A percentile compares a stretch with the other conserved stretches of the same genome.
Evolutionary conservation across 1,140 invertebrate species (phyloP).

Genomic region (Popillia japonica): DNA sequence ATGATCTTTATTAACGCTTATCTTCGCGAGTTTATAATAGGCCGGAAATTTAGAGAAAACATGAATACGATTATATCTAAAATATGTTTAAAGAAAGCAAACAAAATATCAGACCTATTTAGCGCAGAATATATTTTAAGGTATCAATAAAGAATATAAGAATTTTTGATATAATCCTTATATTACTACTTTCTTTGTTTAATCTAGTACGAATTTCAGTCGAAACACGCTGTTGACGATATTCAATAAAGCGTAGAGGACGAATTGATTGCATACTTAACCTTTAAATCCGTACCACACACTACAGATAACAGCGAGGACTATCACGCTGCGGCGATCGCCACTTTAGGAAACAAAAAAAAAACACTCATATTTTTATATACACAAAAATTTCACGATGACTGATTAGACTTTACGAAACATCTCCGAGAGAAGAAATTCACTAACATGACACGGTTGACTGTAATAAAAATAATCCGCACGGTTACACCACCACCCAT

Average conservation of each 20-base stretch:
- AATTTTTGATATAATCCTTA: no score
- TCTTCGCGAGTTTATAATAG: no score
- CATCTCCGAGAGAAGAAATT: neutral
- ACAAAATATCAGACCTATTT: no score
- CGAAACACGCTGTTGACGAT: neutral
- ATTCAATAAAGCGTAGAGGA: neutral
- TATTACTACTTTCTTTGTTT: no score
- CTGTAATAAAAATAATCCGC: neutral
- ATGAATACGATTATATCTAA: no score
- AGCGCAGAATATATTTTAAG: no score
- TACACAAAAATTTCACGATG: neutral
- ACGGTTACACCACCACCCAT: conserved; percentile 6
- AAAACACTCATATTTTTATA: neutral
- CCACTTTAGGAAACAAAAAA: neutral
- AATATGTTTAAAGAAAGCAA: no score
- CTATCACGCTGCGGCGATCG: neutral
- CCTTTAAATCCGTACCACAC: conserved; percentile 21
- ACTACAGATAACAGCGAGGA: neutral
- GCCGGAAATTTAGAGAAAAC: no score
- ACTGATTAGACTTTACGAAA: neutral
- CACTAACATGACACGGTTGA: neutral
- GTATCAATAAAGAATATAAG: no score
- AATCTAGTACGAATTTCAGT: neutral
- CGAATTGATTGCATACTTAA: conserved; percentile 31
- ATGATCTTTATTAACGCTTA: no score